phyloP scores from a whole-genome alignment of 1,140 invertebrate species.

The Zaprionus ornatus region DNA sequence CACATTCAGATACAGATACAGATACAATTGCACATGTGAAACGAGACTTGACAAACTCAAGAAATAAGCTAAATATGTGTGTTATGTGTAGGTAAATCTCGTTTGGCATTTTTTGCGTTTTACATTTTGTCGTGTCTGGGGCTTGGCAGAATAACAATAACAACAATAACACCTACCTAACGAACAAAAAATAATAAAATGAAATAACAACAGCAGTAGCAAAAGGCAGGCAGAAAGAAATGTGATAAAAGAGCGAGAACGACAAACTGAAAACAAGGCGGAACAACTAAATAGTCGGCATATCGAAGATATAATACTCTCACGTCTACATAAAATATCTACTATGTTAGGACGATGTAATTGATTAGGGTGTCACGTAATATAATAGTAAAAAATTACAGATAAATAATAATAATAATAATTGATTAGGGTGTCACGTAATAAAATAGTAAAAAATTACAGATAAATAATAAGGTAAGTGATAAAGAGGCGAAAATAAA shows the following conservation, averaged over 20 bases:
- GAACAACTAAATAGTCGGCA: background rate
- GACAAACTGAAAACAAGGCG: constrained; percentile 14
- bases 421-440: background rate
- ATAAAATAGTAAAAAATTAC: too few species aligned
- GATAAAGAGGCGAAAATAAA: too few species aligned
- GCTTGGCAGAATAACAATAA: constrained; percentile 49
- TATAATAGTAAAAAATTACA: too few species aligned
- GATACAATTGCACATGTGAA: constrained; percentile 32
- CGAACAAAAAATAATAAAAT: constrained; percentile 30
- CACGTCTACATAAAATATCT: background rate
- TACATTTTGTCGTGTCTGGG: constrained; percentile 57
- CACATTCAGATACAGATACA: constrained; percentile 25
- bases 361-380: background rate
- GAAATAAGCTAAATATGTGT: constrained; percentile 25
- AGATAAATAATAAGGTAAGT: too few species aligned
- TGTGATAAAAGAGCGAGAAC: constrained; percentile 38
- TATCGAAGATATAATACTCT: constrained; percentile 5
- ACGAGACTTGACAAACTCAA: constrained; percentile 64
- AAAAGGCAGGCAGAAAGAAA: constrained; percentile 43
- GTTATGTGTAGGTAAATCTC: constrained; percentile 64
- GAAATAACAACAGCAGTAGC: constrained; percentile 16
- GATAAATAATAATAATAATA: background rate
- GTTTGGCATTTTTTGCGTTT: constrained; percentile 68
- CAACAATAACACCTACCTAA: constrained; percentile 15
- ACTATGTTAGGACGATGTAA: background rate